Evolutionary conservation across 2,888 invertebrate species (phyloP).

Genomic region (Pandemis heparana): DNA sequence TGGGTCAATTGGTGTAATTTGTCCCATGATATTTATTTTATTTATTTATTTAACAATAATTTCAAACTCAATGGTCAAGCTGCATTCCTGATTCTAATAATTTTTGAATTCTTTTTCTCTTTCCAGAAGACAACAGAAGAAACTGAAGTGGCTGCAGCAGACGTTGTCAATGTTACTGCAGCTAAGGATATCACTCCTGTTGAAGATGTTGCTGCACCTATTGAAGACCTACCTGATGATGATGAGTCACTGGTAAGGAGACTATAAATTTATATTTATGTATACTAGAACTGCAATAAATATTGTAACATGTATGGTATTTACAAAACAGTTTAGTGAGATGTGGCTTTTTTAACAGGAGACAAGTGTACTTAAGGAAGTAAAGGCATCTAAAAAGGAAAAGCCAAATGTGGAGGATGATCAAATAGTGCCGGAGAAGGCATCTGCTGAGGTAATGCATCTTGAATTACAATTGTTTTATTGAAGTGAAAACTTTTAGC

Average conservation of each 20-base stretch:
- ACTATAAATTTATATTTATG: background rate
- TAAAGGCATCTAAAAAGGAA: slow-evolving; percentile 7
- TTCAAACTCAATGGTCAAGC: too few species aligned
- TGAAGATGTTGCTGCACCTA: background rate
- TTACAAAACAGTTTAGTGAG: background rate
- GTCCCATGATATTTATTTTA: too few species aligned
- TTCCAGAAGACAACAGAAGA: background rate
- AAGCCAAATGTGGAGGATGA: background rate
- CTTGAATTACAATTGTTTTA: background rate
- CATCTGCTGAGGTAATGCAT: slow-evolving; percentile 16
- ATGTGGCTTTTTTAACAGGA: slow-evolving; percentile 15
- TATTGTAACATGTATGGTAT: background rate
- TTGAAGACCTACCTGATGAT: background rate
- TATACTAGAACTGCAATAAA: background rate
- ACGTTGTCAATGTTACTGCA: background rate
- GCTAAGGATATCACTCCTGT: background rate
- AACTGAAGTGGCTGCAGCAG: background rate
- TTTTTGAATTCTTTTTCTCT: background rate
- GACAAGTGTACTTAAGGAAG: background rate
- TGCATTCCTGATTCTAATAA: too few species aligned
- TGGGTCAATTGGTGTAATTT: too few species aligned
- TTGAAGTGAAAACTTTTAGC: too few species aligned
- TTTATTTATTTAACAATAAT: too few species aligned
- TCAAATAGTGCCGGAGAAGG: slow-evolving; percentile 24
- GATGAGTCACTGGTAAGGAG: background rate